phyloP scores from a whole-genome alignment of 2,888 invertebrate genomes.

The Malachius bipustulatus region DNA sequence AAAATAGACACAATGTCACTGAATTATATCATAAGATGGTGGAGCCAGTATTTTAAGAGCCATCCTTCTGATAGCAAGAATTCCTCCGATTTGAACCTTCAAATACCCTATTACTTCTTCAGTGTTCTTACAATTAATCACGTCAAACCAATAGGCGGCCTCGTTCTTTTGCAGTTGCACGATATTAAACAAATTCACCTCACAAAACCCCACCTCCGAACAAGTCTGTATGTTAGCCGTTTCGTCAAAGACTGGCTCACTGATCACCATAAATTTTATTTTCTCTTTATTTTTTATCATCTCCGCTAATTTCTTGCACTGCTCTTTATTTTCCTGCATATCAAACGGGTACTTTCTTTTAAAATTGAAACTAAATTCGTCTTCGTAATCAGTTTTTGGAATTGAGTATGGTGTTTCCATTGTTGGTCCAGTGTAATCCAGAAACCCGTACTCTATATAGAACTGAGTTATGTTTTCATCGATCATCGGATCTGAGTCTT shows the following conservation, averaged over 20 bases:
- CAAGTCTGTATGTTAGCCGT: constrained; percentile 18
- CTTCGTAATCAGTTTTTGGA: constrained; percentile 14
- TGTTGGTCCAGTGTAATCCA: constrained; percentile 19
- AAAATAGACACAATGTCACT: too few relatives aligned
- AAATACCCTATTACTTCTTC: constrained; percentile 20
- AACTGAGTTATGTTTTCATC: constrained; percentile 19
- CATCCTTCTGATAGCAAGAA: constrained; percentile 22
- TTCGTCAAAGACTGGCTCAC: constrained; percentile 20
- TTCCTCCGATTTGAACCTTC: constrained; percentile 20
- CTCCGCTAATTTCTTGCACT: constrained; percentile 19
- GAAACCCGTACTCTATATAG: constrained; percentile 24
- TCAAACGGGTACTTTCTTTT: constrained; percentile 20
- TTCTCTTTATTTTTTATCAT: constrained; percentile 19
- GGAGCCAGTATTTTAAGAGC: constrained; percentile 12
- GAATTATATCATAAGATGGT: constrained; percentile 7
- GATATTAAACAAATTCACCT: constrained; percentile 14
- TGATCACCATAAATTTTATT: constrained; percentile 21
- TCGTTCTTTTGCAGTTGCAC: not conserved
- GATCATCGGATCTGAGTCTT: constrained; percentile 10
- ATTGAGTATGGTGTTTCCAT: constrained; percentile 24
- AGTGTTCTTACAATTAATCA: not conserved
- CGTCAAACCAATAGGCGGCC: not conserved
- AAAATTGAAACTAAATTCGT: constrained; percentile 21
- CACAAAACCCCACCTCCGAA: constrained; percentile 19
- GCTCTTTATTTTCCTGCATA: constrained; percentile 12